Evolutionary conservation across 2,888 invertebrate genomes (phyloP).

Genomic region (Sicus ferrugineus): DNA sequence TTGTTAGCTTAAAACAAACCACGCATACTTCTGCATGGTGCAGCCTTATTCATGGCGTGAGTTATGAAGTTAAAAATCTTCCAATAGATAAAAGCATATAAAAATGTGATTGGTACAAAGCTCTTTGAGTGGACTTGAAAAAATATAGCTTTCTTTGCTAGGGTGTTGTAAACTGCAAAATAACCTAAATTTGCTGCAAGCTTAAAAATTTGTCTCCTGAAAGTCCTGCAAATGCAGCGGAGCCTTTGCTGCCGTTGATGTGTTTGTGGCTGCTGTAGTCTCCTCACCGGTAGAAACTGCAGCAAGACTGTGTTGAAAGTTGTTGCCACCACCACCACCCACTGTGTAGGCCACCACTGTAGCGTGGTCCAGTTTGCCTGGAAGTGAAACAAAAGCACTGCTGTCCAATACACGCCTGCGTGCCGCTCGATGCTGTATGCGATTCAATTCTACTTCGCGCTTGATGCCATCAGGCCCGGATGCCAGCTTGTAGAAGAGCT

Average conservation of each 20-base stretch:
- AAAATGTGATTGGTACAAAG: conserved; percentile 24
- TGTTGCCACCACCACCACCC: conserved; percentile 67
- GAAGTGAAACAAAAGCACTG: conserved; percentile 73
- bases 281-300: conserved; percentile 37
- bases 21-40: neutral
- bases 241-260: conserved; percentile 35
- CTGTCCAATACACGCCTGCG: conserved; percentile 77
- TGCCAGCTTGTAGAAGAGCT: conserved; percentile 73
- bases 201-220: conserved; percentile 62
- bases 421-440: conserved; percentile 73
- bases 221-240: conserved; percentile 61
- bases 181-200: no score
- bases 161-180: neutral
- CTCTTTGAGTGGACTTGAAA: conserved; percentile 29
- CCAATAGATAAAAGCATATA: conserved; percentile 27
- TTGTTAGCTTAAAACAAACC: conserved; percentile 1
- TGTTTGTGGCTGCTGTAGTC: conserved; percentile 13
- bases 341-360: conserved; percentile 83
- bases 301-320: neutral
- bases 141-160: conserved; percentile 12
- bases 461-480: conserved; percentile 67
- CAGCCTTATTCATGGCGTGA: conserved; percentile 10
- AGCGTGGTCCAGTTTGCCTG: conserved; percentile 90
- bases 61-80: conserved; percentile 16
- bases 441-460: conserved; percentile 68